These are phyloP conservation scores for Cylas formicarius DNA, from an alignment of 1,140 invertebrate genomes.

Conservation along the genomic window DNA sequence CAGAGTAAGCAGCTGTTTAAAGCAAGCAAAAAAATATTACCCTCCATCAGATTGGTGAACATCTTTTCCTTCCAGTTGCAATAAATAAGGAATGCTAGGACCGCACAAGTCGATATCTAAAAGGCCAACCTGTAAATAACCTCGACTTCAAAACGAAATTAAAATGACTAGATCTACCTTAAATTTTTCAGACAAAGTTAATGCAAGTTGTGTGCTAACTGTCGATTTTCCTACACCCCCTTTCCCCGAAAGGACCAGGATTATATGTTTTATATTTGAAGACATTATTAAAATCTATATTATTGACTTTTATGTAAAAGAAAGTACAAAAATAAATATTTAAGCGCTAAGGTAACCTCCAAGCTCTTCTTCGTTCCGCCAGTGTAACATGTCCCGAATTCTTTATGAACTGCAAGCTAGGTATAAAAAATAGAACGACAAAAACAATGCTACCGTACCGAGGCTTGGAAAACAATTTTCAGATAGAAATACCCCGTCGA, in stretches of 20 bases:
- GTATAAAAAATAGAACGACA: too few species aligned
- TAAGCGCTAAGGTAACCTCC: too few species aligned
- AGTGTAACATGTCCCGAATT: too few species aligned
- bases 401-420: too few species aligned
- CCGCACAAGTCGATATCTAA: slow-evolving; percentile 93
- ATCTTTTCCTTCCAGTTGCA: slow-evolving; percentile 64
- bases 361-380: too few species aligned
- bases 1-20: not conserved
- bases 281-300: too few species aligned
- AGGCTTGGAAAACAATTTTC: too few species aligned
- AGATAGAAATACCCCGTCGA: too few species aligned
- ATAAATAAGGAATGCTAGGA: slow-evolving; percentile 67
- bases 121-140: slow-evolving; percentile 63
- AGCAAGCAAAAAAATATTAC: slow-evolving; percentile 21
- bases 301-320: too few species aligned
- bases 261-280: slow-evolving; percentile 81
- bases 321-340: too few species aligned
- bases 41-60: slow-evolving; percentile 69
- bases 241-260: slow-evolving; percentile 92
- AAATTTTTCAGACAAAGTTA: slow-evolving; percentile 69
- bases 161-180: slow-evolving; percentile 55
- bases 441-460: too few species aligned
- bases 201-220: slow-evolving; percentile 78
- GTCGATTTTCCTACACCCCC: slow-evolving; percentile 97
- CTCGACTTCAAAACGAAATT: not conserved